These are phyloP conservation scores for Rattus norvegicus DNA, from an alignment of 2,113 vertebrate species.

Conservation along the genomic window DNA sequence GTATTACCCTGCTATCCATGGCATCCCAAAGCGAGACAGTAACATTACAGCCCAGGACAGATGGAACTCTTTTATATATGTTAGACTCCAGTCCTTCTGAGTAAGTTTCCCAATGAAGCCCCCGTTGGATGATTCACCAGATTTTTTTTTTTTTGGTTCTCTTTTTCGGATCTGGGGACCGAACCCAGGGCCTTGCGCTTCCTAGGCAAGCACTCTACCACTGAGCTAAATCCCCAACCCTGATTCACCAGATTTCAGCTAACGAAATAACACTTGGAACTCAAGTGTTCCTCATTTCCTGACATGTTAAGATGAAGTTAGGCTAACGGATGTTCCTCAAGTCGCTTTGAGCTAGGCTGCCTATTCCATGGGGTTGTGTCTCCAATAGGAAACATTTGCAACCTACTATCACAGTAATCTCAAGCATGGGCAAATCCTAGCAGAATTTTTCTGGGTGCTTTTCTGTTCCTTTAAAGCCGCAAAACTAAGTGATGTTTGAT, in stretches of 20 bases:
- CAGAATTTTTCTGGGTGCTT: not conserved
- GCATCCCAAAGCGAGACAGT: not conserved
- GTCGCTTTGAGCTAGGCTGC: not conserved
- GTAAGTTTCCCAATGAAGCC: not conserved
- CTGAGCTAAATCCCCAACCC: too few relatives aligned
- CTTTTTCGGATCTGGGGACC: too few relatives aligned
- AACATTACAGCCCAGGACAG: not conserved
- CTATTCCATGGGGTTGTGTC: not conserved
- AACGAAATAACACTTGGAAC: not conserved
- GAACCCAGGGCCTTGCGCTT: too few relatives aligned
- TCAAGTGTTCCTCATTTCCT: not conserved
- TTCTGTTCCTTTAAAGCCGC: not conserved
- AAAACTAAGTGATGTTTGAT: not conserved
- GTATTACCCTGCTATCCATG: not conserved
- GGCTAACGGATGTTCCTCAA: not conserved
- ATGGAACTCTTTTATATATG: rapidly evolving
- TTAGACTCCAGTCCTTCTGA: not conserved
- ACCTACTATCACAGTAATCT: not conserved
- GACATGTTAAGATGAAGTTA: not conserved
- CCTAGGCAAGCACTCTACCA: too few relatives aligned
- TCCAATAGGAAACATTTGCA: not conserved
- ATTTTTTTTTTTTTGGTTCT: too few relatives aligned
- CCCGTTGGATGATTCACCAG: not conserved
- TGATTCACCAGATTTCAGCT: not conserved
- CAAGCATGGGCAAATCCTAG: not conserved